Evolutionary conservation across 2,113 vertebrate genomes (phyloP).

Genomic region (Myrmophylax atrothorax): DNA sequence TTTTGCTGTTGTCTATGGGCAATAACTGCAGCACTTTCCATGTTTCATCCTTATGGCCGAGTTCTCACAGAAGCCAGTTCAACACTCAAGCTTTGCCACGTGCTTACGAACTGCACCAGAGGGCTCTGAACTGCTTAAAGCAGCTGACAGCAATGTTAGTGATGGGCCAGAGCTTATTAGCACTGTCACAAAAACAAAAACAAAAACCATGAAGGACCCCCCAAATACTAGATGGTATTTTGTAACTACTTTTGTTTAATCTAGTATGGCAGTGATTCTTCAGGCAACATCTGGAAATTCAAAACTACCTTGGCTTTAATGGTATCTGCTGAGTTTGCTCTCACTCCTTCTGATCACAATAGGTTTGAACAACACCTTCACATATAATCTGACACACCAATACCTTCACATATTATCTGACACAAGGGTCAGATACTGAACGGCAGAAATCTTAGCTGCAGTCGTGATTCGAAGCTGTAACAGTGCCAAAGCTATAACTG

Average conservation of each 20-base stretch:
- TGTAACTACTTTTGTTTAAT: neutral
- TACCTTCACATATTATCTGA: neutral
- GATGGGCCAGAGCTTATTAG: neutral
- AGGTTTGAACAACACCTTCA: neutral
- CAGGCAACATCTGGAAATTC: fast-evolving
- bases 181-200: neutral
- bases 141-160: neutral
- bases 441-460: neutral
- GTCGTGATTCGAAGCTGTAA: neutral
- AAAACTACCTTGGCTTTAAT: neutral
- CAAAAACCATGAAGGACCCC: neutral
- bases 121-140: neutral
- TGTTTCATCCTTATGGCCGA: neutral
- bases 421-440: neutral
- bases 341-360: neutral
- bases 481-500: neutral
- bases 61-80: neutral
- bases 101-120: neutral
- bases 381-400: neutral
- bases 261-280: neutral
- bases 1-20: fast-evolving
- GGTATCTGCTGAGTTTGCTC: neutral
- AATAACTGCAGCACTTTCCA: neutral
- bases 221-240: neutral
- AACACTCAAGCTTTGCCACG: neutral